Evolutionary conservation across 2,797 vertebrate species (phyloP), one percentile per base, ranked within the genome.

Genomic region (Sebastes dallii): DNA sequence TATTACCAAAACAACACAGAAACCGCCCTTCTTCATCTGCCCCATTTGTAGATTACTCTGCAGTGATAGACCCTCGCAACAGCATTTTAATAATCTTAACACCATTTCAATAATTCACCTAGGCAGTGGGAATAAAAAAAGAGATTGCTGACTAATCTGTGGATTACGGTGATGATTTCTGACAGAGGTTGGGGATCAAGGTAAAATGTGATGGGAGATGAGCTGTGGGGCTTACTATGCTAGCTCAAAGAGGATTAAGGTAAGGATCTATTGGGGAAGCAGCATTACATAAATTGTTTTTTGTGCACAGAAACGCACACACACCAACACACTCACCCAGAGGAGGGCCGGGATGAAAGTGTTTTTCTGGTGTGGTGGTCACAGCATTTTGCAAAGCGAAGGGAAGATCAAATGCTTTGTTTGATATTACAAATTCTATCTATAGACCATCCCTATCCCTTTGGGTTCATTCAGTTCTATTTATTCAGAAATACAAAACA

Each of bases 221-320:
- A 93, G 90, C 90, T 77, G 36, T 70, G 73, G 86, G 86, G 91
- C 83, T 94, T 93, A 91, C 89, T 56, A 77, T 83, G 80, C 81
- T 34, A 74, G 87, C 90, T 92, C 85, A 93, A 90, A 92, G 90
- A 92, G 90, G 94, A 94, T 95, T 95, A 95, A 93, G 90, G 93
- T 93, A 88, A 93, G 87, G 87, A 90, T 89, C 91, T 92, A 88
- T 91, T 84, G 78, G 84, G 70, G 74, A 86, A 80, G 87, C 69
- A 77, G 91, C 89, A 92, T 91, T 92, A 93, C 85, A 89, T 83
- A 91, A 94, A 93, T 92, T 92, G 90, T 91, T 91, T 91, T 92
- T 83, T 89, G 81, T 83, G 76, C 69, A 77, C 72, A 71, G 46
- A 72, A 69, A 82, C 62, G 66, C 46, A 75, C 66, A 60, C 18